These are phyloP conservation scores for Sitobion miscanthi DNA, from an alignment of 1,140 invertebrate genomes.

Conservation along the genomic window DNA sequence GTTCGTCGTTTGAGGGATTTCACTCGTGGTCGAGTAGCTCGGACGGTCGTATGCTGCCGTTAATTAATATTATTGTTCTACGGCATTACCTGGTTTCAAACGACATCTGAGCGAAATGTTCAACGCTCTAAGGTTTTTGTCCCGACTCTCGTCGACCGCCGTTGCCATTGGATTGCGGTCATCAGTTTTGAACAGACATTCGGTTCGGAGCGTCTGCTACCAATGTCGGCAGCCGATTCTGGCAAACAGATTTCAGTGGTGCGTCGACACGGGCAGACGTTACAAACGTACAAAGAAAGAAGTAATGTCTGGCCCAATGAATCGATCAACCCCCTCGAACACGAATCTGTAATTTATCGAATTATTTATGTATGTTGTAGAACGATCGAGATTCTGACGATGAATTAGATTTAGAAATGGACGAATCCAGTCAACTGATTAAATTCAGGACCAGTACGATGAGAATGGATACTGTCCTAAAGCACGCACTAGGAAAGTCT, in stretches of 20 bases:
- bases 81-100: neutral
- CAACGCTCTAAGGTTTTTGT: neutral
- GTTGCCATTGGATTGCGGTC: neutral
- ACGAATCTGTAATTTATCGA: no score
- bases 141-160: no score
- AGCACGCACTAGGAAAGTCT: slow-evolving; percentile 70
- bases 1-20: neutral
- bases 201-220: neutral
- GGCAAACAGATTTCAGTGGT: neutral
- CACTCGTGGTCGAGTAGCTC: neutral
- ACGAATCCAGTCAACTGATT: slow-evolving; percentile 60
- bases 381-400: neutral
- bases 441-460: slow-evolving; percentile 69
- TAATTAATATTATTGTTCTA: neutral
- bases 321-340: neutral
- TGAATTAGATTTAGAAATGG: slow-evolving; percentile 27
- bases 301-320: neutral
- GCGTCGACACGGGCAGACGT: neutral
- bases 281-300: slow-evolving; percentile 32
- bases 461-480: slow-evolving; percentile 71
- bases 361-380: neutral
- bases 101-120: neutral
- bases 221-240: slow-evolving; percentile 6
- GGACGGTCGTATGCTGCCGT: neutral
- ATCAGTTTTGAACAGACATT: neutral